These are phyloP conservation scores for Parelbella ahira DNA, from an alignment of 2,888 invertebrate species.

Conservation along the genomic window DNA sequence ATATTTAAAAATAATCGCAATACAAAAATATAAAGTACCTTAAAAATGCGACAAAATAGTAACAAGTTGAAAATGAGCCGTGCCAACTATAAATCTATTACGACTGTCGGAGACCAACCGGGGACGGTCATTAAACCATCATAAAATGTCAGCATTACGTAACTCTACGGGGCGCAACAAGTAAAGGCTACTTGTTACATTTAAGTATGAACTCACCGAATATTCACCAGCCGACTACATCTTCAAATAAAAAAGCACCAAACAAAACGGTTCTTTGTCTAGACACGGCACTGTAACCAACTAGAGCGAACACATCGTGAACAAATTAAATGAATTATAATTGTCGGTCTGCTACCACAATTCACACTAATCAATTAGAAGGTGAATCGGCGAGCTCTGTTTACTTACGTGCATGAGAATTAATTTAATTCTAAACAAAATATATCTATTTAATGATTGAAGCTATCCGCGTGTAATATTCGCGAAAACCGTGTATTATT, in stretches of 20 bases:
- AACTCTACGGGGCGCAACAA: constrained; percentile 64
- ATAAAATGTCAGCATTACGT: constrained; percentile 61
- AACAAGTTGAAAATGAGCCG: not conserved
- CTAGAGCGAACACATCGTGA: constrained; percentile 15
- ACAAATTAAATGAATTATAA: constrained; percentile 3
- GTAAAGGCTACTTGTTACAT: constrained; percentile 56
- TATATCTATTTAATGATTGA: too few species aligned
- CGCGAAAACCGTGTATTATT: constrained; percentile 58
- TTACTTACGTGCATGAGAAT: constrained; percentile 1
- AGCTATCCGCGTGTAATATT: constrained; percentile 44
- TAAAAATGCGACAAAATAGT: constrained; percentile 4
- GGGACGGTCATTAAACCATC: constrained; percentile 31
- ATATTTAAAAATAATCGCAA: too few species aligned
- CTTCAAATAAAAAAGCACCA: constrained; percentile 42
- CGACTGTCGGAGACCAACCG: constrained; percentile 2
- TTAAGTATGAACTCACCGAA: constrained; percentile 48
- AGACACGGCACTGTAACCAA: constrained; percentile 8
- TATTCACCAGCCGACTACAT: constrained; percentile 53
- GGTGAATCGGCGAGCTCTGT: constrained; percentile 30
- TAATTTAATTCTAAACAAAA: too few species aligned
- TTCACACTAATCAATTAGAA: constrained; percentile 3
- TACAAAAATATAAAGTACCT: too few species aligned
- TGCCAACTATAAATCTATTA: constrained; percentile 2
- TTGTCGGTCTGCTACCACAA: not conserved
- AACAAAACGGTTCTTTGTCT: constrained; percentile 30